Evolutionary conservation across 2,888 invertebrate genomes (phyloP), one percentile per base, ranked within the genome.

Genomic region (Drosophila ezoana): DNA sequence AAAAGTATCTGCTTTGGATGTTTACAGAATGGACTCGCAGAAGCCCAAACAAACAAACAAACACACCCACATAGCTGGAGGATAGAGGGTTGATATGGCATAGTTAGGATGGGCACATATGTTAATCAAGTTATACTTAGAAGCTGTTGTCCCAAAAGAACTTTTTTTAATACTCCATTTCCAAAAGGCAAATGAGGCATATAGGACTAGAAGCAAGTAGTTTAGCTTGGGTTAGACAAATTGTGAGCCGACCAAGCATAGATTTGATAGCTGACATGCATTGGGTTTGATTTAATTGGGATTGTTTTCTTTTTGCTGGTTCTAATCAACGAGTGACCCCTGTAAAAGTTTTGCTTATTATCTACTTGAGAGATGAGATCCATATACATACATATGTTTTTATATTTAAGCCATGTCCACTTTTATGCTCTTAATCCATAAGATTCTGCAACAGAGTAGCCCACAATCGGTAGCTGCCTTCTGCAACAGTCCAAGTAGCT

Each of bases 1-100:
- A 60, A 72, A 70, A 68, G 62, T 79, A 72, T 73, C 58, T 76
- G 59, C 49, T 54, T 33, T 23, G 52, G 43, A 40, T 70, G 44
- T 68, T 68, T 33, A 54, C 44, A 35, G 16, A 61, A 52, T 35
- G 14, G 37, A 52, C 51, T 56, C 44, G 9, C 13, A 16, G 54
- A 11, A 58, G 41, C 61, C 72, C 72, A 79, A 69, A 62, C 45
- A 69, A 62, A 76, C 51, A 75, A 45, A 38, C 16, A 56, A 9
- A 54, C 16, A 35, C 33, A 61, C 40, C 38, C 33, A 35, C 10
- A n/a, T 43, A 37, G n/a, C 18, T 14, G 35, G 35, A 35, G 35
- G 13, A 9, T 4, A 13, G 40, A 18, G 52, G 3, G 4, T 14
- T 9, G 33, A 18, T 32, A 52, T 33, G 40, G 28, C 18, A 35